Percentiles rank a stretch among this genome's conserved stretches.
These are phyloP conservation scores for Venustoraphidia nigricollis DNA, from an alignment of 2,888 invertebrate genomes.

Conservation along the genomic window DNA sequence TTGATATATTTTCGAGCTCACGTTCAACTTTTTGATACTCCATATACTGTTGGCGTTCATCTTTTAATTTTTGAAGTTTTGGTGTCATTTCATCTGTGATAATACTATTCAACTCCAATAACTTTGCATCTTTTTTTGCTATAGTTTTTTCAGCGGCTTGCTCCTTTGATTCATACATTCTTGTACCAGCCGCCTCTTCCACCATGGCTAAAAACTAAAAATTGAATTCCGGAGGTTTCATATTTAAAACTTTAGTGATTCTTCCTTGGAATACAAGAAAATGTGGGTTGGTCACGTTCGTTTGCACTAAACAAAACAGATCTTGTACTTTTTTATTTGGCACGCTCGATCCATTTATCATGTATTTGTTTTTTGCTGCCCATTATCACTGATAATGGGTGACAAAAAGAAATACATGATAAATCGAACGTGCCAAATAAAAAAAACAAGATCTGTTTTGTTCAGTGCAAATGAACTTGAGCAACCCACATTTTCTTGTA, in stretches of 20 bases:
- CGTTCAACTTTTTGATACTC: constrained; percentile 77
- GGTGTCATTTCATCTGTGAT: constrained; percentile 82
- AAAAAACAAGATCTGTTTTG: constrained; percentile 84
- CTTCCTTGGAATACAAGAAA: constrained; percentile 99
- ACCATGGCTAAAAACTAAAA: constrained; percentile 82
- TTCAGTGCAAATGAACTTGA: constrained; percentile 93
- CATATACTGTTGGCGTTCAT: constrained; percentile 69
- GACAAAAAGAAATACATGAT: constrained; percentile 87
- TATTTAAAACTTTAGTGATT: constrained; percentile 95
- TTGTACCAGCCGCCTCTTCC: constrained; percentile 96
- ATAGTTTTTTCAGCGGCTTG: constrained; percentile 74
- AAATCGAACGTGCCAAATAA: constrained; percentile 83
- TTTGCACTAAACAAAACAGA: constrained; percentile 88
- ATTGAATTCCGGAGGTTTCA: constrained; percentile 79
- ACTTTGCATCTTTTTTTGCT: constrained; percentile 81
- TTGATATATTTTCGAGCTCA: constrained; percentile 67
- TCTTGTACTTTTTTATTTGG: constrained; percentile 84
- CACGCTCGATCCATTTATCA: constrained; percentile 84
- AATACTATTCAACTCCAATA: constrained; percentile 67
- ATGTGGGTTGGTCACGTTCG: constrained; percentile 98
- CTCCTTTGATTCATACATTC: constrained; percentile 91
- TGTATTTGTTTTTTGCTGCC: constrained; percentile 84
- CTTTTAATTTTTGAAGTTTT: constrained; percentile 66
- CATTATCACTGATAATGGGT: constrained; percentile 68
- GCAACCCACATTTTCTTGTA: constrained; percentile 98